Evolutionary conservation across 2,888 invertebrate species (phyloP).

Genomic region (Andrena praecox): DNA sequence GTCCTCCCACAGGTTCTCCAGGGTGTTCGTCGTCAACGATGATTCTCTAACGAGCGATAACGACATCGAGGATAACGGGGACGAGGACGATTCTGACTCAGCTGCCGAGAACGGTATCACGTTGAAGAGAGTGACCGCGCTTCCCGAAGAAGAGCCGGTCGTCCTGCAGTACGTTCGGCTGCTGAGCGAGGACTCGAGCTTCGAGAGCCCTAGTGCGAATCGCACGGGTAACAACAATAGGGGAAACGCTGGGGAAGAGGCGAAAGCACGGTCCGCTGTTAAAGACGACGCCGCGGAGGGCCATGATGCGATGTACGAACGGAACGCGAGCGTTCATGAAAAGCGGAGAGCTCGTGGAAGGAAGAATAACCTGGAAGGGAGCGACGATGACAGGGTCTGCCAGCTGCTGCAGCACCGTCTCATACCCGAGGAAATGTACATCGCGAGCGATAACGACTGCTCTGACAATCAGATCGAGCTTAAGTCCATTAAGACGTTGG

Average conservation of each 20-base stretch:
- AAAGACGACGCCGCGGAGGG: neutral
- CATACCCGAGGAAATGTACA: conserved; percentile 79
- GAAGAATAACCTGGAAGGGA: conserved; percentile 27
- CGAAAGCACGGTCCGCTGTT: neutral
- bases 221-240: neutral
- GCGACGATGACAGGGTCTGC: conserved; percentile 39
- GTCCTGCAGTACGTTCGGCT: conserved; percentile 78
- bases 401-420: conserved; percentile 56
- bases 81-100: conserved; percentile 78
- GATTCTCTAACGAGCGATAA: conserved; percentile 82
- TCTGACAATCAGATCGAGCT: conserved; percentile 79
- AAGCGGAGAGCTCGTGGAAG: conserved; percentile 49
- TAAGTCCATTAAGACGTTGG: conserved; percentile 79
- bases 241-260: conserved; percentile 20
- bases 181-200: conserved; percentile 75
- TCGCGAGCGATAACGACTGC: conserved; percentile 80
- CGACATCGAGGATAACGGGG: conserved; percentile 81
- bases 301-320: neutral
- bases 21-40: conserved; percentile 84
- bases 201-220: conserved; percentile 34
- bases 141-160: conserved; percentile 78
- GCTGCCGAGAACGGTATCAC: conserved; percentile 75
- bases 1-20: conserved; percentile 82
- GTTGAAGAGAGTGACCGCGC: conserved; percentile 74
- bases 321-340: conserved; percentile 2